Evolutionary conservation across 2,113 vertebrate species (phyloP).

Genomic region (Oreochromis niloticus): DNA sequence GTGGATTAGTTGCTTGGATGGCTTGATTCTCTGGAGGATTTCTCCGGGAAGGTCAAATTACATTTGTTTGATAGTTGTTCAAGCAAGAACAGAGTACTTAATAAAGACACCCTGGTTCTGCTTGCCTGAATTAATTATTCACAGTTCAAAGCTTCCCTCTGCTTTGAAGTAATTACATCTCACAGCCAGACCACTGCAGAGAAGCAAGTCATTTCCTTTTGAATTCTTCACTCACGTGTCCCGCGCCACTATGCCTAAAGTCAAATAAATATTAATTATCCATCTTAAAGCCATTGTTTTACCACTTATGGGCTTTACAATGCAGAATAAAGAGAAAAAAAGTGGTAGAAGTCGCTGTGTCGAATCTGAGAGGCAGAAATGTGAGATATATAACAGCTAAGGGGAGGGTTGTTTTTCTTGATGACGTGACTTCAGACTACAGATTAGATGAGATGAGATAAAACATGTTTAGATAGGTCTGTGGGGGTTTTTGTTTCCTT

Average conservation of each 20-base stretch:
- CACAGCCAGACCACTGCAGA: constrained; percentile 9
- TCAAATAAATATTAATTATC: neutral
- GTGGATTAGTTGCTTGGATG: constrained; percentile 31
- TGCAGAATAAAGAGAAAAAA: neutral
- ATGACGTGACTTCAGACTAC: neutral
- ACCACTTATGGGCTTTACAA: neutral
- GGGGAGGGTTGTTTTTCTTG: neutral
- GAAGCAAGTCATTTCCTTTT: constrained; percentile 12
- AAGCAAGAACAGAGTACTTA: constrained; percentile 35
- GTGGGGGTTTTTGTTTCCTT: neutral
- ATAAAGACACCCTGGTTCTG: constrained; percentile 47
- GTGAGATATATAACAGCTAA: neutral
- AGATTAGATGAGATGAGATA: neutral
- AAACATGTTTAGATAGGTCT: neutral
- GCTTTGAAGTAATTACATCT: constrained; percentile 44
- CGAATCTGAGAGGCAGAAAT: neutral
- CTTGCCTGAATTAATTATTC: constrained; percentile 42
- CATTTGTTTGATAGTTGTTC: constrained; percentile 45
- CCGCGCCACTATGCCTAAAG: neutral
- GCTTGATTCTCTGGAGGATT: constrained; percentile 29
- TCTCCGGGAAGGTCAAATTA: constrained; percentile 34
- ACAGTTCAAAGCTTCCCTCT: constrained; percentile 44
- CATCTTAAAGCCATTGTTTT: neutral
- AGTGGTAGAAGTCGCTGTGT: neutral
- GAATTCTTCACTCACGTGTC: neutral